These are phyloP conservation scores for Callyntrura guangdongensis DNA, from an alignment of 2,888 invertebrate genomes.

Conservation along the genomic window DNA sequence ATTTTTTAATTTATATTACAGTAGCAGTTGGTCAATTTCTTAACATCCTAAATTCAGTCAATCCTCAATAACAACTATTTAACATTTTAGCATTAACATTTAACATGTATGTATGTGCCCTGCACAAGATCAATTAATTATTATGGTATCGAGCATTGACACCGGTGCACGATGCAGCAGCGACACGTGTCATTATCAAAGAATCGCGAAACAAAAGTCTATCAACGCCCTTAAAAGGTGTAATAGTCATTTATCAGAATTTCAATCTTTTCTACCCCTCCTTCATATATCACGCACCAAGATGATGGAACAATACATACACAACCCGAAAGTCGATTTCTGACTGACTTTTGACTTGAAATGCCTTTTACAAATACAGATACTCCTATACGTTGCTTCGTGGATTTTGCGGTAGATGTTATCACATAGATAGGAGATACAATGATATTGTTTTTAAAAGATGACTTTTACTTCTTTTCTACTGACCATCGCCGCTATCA, in stretches of 20 bases:
- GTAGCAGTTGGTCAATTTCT: too few relatives aligned
- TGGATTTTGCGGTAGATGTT: not conserved
- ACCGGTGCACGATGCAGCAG: not conserved
- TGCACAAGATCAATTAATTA: not conserved
- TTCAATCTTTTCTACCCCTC: not conserved
- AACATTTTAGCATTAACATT: too few relatives aligned
- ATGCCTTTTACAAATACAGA: too few relatives aligned
- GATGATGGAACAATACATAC: too few relatives aligned
- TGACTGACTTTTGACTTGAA: too few relatives aligned
- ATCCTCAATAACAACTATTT: too few relatives aligned
- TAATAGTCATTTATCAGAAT: not conserved
- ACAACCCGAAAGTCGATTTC: too few relatives aligned
- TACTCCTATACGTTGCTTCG: not conserved
- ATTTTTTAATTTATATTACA: too few relatives aligned
- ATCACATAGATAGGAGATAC: not conserved
- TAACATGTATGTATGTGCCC: too few relatives aligned
- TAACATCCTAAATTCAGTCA: too few relatives aligned
- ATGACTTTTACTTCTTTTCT: not conserved
- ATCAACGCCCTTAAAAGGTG: conserved; percentile 30
- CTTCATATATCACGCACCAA: not conserved
- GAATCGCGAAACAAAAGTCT: not conserved
- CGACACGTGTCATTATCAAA: conserved; percentile 33
- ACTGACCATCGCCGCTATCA: not conserved
- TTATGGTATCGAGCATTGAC: conserved; percentile 25
- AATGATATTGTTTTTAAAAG: not conserved